Evolutionary conservation across 2,797 vertebrate species (phyloP).

Genomic region (Momotus momota): DNA sequence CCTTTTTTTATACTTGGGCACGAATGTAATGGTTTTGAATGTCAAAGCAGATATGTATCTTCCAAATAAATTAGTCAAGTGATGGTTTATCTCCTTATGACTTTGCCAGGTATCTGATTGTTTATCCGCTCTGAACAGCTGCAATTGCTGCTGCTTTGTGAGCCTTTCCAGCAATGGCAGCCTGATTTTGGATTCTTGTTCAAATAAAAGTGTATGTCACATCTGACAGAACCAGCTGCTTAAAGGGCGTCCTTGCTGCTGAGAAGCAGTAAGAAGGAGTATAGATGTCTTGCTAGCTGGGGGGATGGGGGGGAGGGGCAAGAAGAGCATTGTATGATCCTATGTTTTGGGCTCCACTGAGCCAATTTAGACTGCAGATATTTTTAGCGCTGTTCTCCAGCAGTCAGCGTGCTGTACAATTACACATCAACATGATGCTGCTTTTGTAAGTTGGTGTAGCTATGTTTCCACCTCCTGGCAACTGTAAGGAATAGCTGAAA

Average conservation of each 20-base stretch:
- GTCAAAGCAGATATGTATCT: neutral
- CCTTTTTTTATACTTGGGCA: neutral
- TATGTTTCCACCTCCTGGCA: constrained; percentile 65
- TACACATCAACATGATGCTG: neutral
- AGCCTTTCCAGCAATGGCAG: neutral
- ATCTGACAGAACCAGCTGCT: constrained; percentile 1
- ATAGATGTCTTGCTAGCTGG: neutral
- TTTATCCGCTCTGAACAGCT: neutral
- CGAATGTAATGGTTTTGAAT: neutral
- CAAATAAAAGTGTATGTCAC: neutral
- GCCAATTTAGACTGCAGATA: neutral
- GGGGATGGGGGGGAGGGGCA: neutral
- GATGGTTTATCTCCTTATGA: neutral
- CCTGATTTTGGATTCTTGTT: neutral
- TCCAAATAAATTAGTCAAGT: neutral
- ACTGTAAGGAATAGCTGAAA: constrained; percentile 12
- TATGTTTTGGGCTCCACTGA: neutral
- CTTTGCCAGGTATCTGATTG: neutral
- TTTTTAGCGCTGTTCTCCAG: constrained; percentile 13
- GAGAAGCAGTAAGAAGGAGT: neutral
- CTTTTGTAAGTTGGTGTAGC: neutral
- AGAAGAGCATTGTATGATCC: neutral
- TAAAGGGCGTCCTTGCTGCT: neutral
- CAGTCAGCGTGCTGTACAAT: neutral
- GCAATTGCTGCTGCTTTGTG: neutral